Evolutionary conservation across 2,888 invertebrate species (phyloP), one percentile per base, ranked within the genome.

Genomic region (Drosophila stalkeri): DNA sequence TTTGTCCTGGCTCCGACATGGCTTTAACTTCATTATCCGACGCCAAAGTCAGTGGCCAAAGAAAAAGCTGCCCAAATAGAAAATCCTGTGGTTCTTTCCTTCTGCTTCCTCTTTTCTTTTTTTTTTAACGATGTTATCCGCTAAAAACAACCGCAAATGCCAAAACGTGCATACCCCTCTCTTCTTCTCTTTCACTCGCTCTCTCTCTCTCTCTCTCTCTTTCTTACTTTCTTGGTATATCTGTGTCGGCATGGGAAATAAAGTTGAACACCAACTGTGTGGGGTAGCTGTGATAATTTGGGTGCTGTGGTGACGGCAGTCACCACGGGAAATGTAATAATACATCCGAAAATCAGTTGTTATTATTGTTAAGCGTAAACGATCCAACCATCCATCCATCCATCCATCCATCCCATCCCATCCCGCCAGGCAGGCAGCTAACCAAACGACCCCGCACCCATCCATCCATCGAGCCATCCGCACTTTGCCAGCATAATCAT

Each of bases 321-420:
- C 85, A 78, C 86, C 79, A 72, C 90, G 89, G 86, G 86, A 86
- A 86, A 90, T 82, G 79, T 82, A 88, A 86, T 90, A 86, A 86
- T 88, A 86, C 89, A 89, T 86, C 89, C 86, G 90, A 90, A 86
- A 86, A 90, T 86, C 90, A 90, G 89, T 86, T 86, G 84, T 90
- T 86, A 83, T 88, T 88, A 81, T 90, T 88, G 84, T 81, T 88
- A 80, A 89, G 86, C 85, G 85, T 89, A 86, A 89, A 82, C 85
- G 85, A 85, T 62, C 66, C 60, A 64, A 12, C 77, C 60, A 56
- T 27, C 75, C 37, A 49, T 43, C 61, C 57, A 46, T 1, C 23
- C 73, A 49, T 47, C 44, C 66, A 11, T 9, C n/a, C n/a, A n/a
- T n/a, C n/a, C n/a, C n/a, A n/a, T n/a, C n/a, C n/a, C n/a, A n/a